These are phyloP conservation scores for Diplodus puntazzo DNA, from an alignment of 2,797 vertebrate species.

Conservation along the genomic window DNA sequence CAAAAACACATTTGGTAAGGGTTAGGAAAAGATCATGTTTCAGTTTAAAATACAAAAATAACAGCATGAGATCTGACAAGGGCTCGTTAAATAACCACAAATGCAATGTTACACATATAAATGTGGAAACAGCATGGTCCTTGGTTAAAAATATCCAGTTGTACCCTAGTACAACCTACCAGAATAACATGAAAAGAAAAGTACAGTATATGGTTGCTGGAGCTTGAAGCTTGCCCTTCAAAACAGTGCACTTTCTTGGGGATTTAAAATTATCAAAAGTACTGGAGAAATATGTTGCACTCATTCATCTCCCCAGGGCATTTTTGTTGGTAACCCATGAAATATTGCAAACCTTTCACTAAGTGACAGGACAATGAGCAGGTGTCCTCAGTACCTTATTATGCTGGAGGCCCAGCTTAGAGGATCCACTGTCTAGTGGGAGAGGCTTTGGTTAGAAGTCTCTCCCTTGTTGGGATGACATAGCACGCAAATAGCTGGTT, in stretches of 20 bases:
- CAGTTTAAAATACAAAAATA: no score
- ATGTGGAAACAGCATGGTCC: no score
- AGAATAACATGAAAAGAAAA: neutral
- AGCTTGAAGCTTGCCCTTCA: constrained; percentile 13
- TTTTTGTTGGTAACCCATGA: constrained; percentile 7
- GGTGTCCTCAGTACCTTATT: constrained; percentile 4
- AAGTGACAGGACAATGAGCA: constrained; percentile 42
- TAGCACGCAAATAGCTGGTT: constrained; percentile 7
- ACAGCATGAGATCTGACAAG: no score
- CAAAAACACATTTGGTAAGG: no score
- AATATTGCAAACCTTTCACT: constrained; percentile 15
- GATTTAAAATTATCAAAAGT: constrained; percentile 7
- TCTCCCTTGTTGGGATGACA: constrained; percentile 7
- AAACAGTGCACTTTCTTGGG: neutral
- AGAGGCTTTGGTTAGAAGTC: constrained; percentile 4
- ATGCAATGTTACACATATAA: no score
- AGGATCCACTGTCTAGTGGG: constrained; percentile 9
- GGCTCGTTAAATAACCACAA: no score
- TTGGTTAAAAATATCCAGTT: no score
- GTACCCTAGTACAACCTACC: neutral
- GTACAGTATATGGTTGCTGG: neutral
- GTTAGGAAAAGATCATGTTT: no score
- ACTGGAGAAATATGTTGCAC: neutral
- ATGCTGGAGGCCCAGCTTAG: neutral
- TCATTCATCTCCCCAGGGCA: constrained; percentile 8